phyloP scores from a whole-genome alignment of 2,888 invertebrate genomes.

The Colostygia pectinataria region DNA sequence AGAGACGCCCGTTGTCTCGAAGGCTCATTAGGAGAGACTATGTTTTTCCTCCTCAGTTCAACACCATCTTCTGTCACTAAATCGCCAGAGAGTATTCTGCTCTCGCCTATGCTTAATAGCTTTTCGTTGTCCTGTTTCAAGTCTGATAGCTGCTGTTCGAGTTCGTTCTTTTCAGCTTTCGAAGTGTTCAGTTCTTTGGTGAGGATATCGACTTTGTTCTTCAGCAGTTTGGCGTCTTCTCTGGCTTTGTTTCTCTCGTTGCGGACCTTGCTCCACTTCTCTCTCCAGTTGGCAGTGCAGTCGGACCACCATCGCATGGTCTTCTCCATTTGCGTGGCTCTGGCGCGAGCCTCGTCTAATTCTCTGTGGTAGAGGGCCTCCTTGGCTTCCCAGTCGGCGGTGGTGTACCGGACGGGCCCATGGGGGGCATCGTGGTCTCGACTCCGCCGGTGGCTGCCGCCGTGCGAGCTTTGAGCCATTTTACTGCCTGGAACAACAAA shows the following conservation, averaged over 20 bases:
- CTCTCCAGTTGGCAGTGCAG: conserved; percentile 98
- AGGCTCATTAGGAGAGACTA: conserved; percentile 63
- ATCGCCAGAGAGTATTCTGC: conserved; percentile 67
- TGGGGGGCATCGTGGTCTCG: conserved; percentile 83
- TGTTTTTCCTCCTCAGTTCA: conserved; percentile 65
- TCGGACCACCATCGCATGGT: conserved; percentile 99
- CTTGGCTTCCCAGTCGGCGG: conserved; percentile 91
- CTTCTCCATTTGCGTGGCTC: conserved; percentile 99
- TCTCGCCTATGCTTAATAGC: conserved; percentile 81
- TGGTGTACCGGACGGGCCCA: conserved; percentile 84
- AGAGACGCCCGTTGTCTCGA: conserved; percentile 70
- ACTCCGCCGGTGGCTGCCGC: conserved; percentile 84
- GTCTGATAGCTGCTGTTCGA: conserved; percentile 89
- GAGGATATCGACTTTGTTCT: conserved; percentile 90
- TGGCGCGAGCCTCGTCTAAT: conserved; percentile 95
- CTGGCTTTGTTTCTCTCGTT: conserved; percentile 96
- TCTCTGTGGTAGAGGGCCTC: conserved; percentile 89
- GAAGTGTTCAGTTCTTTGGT: conserved; percentile 88
- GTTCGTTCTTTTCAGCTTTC: conserved; percentile 90
- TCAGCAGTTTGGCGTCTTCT: conserved; percentile 93
- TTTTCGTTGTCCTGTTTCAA: conserved; percentile 92
- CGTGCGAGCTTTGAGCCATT: conserved; percentile 86
- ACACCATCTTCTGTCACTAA: conserved; percentile 68
- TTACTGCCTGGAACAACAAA: conserved; percentile 39
- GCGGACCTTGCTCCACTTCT: conserved; percentile 96